A percentile compares a stretch with the other conserved stretches of the same genome.
These are phyloP conservation scores for Crotalus tigris DNA, from an alignment of 2,113 vertebrate genomes.

Conservation along the genomic window DNA sequence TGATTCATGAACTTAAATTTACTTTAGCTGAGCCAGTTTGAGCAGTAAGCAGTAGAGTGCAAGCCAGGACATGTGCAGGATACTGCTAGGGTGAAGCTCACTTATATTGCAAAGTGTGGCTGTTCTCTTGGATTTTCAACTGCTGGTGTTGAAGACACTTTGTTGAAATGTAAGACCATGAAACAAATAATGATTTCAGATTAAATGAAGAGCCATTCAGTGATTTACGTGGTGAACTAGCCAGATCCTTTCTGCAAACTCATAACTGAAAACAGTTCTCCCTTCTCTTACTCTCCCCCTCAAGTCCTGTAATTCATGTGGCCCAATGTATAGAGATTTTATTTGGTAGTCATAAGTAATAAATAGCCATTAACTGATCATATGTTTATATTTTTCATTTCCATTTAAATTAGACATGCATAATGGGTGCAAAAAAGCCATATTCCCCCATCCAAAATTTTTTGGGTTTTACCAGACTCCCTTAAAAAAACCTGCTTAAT, in stretches of 20 bases:
- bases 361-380: background rate
- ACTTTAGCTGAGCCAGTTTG: background rate
- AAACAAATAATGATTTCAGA: background rate
- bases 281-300: background rate
- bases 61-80: background rate
- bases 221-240: background rate
- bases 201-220: too few species aligned
- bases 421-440: background rate
- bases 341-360: background rate
- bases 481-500: background rate
- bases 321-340: background rate
- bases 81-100: background rate
- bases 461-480: background rate
- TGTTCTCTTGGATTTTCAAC: background rate
- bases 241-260: background rate
- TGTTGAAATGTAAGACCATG: background rate
- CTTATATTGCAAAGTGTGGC: background rate
- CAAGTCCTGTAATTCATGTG: background rate
- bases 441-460: background rate
- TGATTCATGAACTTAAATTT: background rate
- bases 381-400: background rate
- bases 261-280: background rate
- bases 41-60: background rate
- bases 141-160: background rate
- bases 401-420: background rate